Evolutionary conservation across 2,888 invertebrate species (phyloP), one percentile per base, ranked within the genome.

Genomic region (Coremacera marginata): DNA sequence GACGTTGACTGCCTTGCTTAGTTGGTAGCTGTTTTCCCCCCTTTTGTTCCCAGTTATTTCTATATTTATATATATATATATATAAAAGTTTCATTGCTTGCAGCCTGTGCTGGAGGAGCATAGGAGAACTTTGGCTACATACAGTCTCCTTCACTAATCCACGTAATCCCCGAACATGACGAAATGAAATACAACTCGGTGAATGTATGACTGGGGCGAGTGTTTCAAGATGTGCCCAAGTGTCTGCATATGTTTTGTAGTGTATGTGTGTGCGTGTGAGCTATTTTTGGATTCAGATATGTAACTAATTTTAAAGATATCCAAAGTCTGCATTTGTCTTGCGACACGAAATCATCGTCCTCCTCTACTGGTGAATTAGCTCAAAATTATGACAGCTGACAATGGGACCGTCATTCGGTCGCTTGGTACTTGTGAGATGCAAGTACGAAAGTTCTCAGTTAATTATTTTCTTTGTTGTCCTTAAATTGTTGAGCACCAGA

Each of bases 91-190:
- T 25, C 22, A 27, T 11, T 60, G 25, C 25, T 60, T 60, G 25
- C 60, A n/a, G 51, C 68, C 51, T 34, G 11, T 19, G 65, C 34
- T 31, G 65, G 65, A 34, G 31, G 37, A 55, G 19, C 25, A 25
- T 11, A 60, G 25, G 57, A 60, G 22, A 22, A 11, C 57, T 27
- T 25, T 14, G 11, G 5, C 22, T 60, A n/a, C 57, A 3, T 25
- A 34, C 22, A 70, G 70, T 74, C 78, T 70, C 75, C 73, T 76
- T 81, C 83, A 83, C 85, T 87, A 87, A 87, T 87, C 87, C 86
- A 80, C 83, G 81, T 87, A 87, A 87, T 87, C 87, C 86, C 83
- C 83, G 82, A 86, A 87, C 87, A 87, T 87, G 87, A 87, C 86
- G 87, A 86, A 87, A 87, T 87, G 86, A 87, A 87, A 86, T 87